These are phyloP conservation scores for Eutrigla gurnardus DNA, from an alignment of 2,797 vertebrate genomes.

Conservation along the genomic window DNA sequence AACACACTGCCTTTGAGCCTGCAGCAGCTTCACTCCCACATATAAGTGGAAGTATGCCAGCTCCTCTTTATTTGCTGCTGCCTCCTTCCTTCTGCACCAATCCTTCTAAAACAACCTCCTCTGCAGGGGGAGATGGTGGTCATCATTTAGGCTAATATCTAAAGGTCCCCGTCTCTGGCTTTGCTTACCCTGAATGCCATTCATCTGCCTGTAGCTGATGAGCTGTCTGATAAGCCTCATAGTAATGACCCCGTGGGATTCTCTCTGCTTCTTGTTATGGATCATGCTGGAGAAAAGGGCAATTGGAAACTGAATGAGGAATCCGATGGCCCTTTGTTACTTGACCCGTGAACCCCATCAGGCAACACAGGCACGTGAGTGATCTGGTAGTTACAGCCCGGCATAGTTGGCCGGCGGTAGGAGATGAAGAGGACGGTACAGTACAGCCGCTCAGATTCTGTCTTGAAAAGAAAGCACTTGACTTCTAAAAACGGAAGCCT, in stretches of 20 bases:
- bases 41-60: neutral
- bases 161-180: constrained; percentile 47
- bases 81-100: constrained; percentile 9
- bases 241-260: constrained; percentile 52
- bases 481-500: constrained; percentile 6
- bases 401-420: neutral
- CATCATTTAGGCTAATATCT: constrained; percentile 62
- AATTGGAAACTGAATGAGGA: constrained; percentile 54
- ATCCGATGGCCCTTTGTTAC: constrained; percentile 54
- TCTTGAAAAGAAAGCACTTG: constrained; percentile 11
- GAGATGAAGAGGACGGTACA: neutral
- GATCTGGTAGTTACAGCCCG: constrained; percentile 1
- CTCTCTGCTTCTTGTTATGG: constrained; percentile 21
- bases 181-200: constrained; percentile 46
- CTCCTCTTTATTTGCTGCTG: constrained; percentile 8
- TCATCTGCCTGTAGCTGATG: constrained; percentile 53
- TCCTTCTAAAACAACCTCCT: constrained; percentile 27
- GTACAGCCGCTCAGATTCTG: neutral
- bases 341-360: constrained; percentile 38
- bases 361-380: constrained; percentile 24
- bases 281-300: constrained; percentile 52
- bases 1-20: neutral
- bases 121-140: constrained; percentile 23
- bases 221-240: constrained; percentile 50
- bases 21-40: constrained; percentile 1